A percentile compares a stretch with the other conserved stretches of the same genome.
Evolutionary conservation across 2,113 vertebrate genomes (phyloP).

Genomic region (Heterotilapia buettikoferi): DNA sequence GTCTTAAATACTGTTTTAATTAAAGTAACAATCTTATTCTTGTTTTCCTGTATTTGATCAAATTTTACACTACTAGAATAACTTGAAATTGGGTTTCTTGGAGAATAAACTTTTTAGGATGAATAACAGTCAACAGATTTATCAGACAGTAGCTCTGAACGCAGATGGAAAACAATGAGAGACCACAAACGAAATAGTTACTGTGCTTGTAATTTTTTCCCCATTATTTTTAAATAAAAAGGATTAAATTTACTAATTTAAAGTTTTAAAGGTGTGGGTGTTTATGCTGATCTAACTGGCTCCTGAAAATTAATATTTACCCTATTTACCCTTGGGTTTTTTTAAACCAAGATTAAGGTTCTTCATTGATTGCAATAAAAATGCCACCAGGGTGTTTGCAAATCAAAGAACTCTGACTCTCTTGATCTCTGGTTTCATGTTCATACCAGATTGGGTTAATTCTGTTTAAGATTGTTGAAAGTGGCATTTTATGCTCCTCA

Average conservation of each 20-base stretch:
- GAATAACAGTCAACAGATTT: background rate
- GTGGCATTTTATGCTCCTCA: background rate
- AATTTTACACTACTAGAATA: background rate
- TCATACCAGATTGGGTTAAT: background rate
- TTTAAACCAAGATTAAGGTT: background rate
- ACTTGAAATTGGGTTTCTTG: background rate
- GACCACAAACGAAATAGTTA: background rate
- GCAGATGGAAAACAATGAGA: background rate
- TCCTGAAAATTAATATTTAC: background rate
- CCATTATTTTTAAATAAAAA: background rate
- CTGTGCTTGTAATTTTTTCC: background rate
- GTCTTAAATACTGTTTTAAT: background rate
- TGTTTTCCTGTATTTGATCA: background rate
- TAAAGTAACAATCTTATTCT: background rate
- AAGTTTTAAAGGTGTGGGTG: background rate
- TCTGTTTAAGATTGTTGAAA: rapidly evolving
- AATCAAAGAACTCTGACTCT: background rate
- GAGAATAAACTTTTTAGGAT: background rate
- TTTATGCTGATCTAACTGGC: background rate
- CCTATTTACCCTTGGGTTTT: background rate
- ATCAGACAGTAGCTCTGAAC: background rate
- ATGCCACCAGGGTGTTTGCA: background rate
- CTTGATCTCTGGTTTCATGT: background rate
- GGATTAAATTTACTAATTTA: background rate
- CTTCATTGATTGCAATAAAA: background rate